Conservation (phyloP, 2,888 invertebrate genomes). For the Drosophila diplacantha region DNA sequence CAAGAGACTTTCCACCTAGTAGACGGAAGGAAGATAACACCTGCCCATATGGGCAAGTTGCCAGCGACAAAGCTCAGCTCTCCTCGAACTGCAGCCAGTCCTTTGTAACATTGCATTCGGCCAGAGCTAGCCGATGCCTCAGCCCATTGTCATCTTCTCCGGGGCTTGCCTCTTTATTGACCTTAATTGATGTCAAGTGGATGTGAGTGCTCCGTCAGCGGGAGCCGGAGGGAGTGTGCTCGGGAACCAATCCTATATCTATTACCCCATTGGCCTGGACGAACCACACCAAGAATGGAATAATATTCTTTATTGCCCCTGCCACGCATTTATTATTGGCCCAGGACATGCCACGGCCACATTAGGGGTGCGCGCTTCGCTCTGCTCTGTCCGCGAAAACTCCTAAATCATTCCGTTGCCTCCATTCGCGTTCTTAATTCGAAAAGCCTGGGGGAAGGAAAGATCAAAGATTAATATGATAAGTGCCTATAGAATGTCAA, state of each 20-base stretch:
- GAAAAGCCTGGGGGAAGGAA: neutral
- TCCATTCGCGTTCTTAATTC: constrained; percentile 3
- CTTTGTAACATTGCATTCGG: constrained; percentile 20
- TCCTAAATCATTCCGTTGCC: neutral
- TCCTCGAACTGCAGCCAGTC: neutral
- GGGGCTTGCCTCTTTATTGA: constrained; percentile 46
- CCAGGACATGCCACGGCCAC: constrained; percentile 57
- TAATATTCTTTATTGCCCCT: constrained; percentile 42
- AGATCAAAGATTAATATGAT: constrained; percentile 22
- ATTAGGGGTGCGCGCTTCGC: constrained; percentile 51
- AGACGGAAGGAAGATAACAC: constrained; percentile 8
- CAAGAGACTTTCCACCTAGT: constrained; percentile 12
- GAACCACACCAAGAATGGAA: constrained; percentile 26
- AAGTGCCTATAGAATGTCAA: constrained; percentile 1
- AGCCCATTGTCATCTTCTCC: constrained; percentile 27
- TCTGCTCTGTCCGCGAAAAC: constrained; percentile 5
- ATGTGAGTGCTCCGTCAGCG: constrained; percentile 9
- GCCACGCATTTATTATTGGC: constrained; percentile 53
- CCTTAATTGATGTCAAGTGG: constrained; percentile 65
- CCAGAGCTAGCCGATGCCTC: constrained; percentile 13
- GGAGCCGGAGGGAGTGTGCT: constrained; percentile 20
- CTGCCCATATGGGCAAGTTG: constrained; percentile 24
- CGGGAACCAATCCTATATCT: constrained; percentile 31
- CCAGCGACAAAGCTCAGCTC: constrained; percentile 15
- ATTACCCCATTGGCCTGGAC: constrained; percentile 21